A percentile compares a stretch with the other conserved stretches of the same genome.
phyloP scores from a whole-genome alignment of 1,140 invertebrate species.

The Argopecten irradians region DNA sequence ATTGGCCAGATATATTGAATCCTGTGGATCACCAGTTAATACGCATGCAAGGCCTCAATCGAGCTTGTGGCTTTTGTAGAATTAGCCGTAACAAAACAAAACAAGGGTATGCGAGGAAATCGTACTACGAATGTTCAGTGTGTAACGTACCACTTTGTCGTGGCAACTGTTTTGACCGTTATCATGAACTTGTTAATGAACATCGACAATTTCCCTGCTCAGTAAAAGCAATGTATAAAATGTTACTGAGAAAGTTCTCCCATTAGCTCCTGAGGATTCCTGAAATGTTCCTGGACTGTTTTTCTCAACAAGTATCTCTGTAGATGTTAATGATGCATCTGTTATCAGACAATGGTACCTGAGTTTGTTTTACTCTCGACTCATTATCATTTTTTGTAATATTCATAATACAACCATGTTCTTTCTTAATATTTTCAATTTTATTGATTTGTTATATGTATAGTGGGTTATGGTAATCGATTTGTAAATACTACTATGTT shows the following conservation, averaged over 20 bases:
- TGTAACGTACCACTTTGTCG: constrained; percentile 30
- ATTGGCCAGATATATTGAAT: background rate
- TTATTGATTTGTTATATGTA: too few relatives aligned
- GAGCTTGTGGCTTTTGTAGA: constrained; percentile 30
- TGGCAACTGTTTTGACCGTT: constrained; percentile 28
- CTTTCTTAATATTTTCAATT: too few relatives aligned
- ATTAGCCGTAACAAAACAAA: constrained; percentile 29
- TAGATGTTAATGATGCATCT: too few relatives aligned
- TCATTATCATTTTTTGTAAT: too few relatives aligned
- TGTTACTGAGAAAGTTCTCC: constrained; percentile 20
- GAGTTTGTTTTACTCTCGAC: too few relatives aligned
- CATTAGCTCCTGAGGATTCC: too few relatives aligned
- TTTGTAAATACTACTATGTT: too few relatives aligned
- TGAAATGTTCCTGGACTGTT: too few relatives aligned
- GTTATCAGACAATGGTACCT: too few relatives aligned
- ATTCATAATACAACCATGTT: too few relatives aligned
- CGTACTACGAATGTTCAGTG: constrained; percentile 33
- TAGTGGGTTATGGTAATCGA: too few relatives aligned
- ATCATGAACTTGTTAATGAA: constrained; percentile 33
- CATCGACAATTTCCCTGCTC: constrained; percentile 4
- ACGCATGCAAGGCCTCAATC: background rate
- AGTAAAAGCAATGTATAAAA: constrained; percentile 25
- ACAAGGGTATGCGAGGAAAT: constrained; percentile 32
- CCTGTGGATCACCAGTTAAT: background rate
- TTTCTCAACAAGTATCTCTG: too few relatives aligned